A percentile compares a stretch with the other conserved stretches of the same genome.
These are phyloP conservation scores for Lytechinus pictus DNA, from an alignment of 35 echinoderm and acorn worm genomes.

Conservation along the genomic window DNA sequence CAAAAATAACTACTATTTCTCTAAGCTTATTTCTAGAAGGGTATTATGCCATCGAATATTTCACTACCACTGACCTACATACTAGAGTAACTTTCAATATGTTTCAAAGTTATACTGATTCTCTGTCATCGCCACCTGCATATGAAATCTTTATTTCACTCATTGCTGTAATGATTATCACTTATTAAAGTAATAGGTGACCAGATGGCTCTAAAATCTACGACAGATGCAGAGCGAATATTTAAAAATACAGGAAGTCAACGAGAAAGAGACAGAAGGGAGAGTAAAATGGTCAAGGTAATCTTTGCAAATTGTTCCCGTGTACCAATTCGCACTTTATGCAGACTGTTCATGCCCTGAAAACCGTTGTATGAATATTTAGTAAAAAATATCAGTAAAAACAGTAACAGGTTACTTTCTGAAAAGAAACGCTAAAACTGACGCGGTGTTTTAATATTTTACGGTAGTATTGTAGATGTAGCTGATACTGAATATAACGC, in stretches of 20 bases:
- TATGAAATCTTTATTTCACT: background rate
- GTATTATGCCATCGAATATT: no score
- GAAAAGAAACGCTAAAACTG: no score
- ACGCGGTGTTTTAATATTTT: background rate
- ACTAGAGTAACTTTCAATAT: background rate
- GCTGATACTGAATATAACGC: background rate
- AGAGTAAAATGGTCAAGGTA: background rate
- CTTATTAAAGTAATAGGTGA: background rate
- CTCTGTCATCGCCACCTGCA: background rate
- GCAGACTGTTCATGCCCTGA: background rate
- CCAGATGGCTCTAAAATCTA: background rate
- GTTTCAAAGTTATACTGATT: background rate
- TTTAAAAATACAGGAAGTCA: background rate
- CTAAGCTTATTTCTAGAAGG: no score
- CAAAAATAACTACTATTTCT: no score
- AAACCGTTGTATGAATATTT: background rate
- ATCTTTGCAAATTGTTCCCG: no score
- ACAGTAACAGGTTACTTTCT: no score
- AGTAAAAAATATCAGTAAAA: background rate
- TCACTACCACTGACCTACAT: background rate
- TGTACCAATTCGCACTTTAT: background rate
- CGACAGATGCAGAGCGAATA: background rate
- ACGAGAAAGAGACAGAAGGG: background rate
- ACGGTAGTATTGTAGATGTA: background rate
- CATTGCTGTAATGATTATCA: background rate